Conservation (phyloP, 2,113 vertebrate species). For the Pontoporia blainvillei region DNA sequence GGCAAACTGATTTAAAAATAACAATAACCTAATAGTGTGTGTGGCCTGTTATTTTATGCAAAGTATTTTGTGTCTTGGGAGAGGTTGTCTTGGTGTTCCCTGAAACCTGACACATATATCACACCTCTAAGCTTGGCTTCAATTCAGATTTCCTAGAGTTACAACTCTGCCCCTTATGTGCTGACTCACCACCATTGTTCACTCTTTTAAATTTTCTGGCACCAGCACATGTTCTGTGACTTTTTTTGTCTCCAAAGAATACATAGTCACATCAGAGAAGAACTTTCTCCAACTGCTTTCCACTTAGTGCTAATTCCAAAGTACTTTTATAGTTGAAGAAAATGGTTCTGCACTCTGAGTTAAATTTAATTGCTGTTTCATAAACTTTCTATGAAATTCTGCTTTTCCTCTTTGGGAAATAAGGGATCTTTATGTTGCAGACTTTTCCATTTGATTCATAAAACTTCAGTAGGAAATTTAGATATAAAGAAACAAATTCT, state of each 20-base stretch:
- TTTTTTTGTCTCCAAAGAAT: neutral
- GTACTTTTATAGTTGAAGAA: slow-evolving; percentile 38
- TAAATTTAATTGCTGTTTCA: slow-evolving; percentile 45
- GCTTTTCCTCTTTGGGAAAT: slow-evolving; percentile 44
- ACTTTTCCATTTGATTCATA: slow-evolving; percentile 17
- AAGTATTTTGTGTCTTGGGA: slow-evolving; percentile 38
- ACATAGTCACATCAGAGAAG: neutral
- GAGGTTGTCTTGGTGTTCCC: neutral
- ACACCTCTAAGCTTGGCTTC: slow-evolving; percentile 35
- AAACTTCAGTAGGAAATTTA: slow-evolving; percentile 34
- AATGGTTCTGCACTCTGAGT: slow-evolving; percentile 15
- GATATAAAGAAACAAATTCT: slow-evolving; percentile 31
- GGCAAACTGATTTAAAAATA: slow-evolving; percentile 10
- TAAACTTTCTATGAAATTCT: slow-evolving; percentile 40
- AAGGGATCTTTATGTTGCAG: neutral
- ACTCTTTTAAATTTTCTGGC: slow-evolving; percentile 47
- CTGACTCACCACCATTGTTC: neutral
- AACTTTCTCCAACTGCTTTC: slow-evolving; percentile 16
- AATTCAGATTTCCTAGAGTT: slow-evolving; percentile 57
- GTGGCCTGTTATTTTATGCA: neutral
- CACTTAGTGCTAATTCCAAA: neutral
- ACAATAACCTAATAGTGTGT: neutral
- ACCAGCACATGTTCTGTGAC: neutral
- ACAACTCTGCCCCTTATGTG: slow-evolving; percentile 34
- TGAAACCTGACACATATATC: neutral